Base-by-base conservation (phyloP, 2,888 invertebrate species). In the Elmis aenea region DNA sequence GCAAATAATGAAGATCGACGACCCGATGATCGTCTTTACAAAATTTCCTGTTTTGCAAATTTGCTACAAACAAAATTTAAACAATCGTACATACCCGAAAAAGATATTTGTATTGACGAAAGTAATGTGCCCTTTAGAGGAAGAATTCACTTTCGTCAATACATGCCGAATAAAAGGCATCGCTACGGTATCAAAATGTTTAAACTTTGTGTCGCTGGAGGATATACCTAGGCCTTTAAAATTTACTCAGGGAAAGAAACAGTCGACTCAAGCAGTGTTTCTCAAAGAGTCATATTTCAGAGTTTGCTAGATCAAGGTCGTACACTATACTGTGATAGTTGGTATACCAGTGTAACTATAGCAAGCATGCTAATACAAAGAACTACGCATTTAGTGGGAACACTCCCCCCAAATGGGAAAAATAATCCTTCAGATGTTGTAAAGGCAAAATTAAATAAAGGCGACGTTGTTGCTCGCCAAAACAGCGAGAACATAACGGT, bases 111-210 rank as follows among this genome's bases (percentile, higher is more conserved):
- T n/a, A 54, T 64, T 14, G 60, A 63, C 38, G 58, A 62, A 42
- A 46, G 50, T 20, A 55, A 62, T 53, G 46, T 63, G 13, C 57
- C 58, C 12, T 61, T 53, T 52, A 41, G 55, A 18, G 59, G 60
- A 5, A 36, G 59, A 26, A 42, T 64, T 3, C 11, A 25, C 11
- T 58, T 61, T 35, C 48, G 52, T 1, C 60, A 62, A 35, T 62
- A 59, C 34, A 58, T 60, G 18, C 54, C 55, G 36, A 50, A 47
- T 16, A 62, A 59, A 40, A 26, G 45, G 9, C 55, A 58, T 31
- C 51, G 51, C 29, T 62, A 59, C 31, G 61, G 61, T 0, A 39
- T 61, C 11, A 58, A 62, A 44, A 13, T 62, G 15, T 59, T 58
- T 31, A 56, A 60, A 42, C 26, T 57, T n/a, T 60, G 61, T 36